Percentiles rank a stretch among this genome's conserved stretches.
Conservation (phyloP, 2,113 vertebrate genomes). For the Gavia stellata region DNA sequence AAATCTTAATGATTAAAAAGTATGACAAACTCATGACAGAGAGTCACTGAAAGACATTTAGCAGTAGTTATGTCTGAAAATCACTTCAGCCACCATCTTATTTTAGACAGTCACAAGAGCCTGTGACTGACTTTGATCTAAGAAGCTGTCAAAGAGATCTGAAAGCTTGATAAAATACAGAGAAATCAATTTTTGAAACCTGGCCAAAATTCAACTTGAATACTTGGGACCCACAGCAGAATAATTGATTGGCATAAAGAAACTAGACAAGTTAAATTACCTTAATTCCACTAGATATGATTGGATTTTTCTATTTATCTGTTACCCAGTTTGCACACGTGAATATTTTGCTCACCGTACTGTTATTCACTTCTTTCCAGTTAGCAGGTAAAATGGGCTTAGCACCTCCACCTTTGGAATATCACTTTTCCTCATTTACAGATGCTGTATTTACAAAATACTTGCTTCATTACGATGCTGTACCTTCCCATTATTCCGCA, state of each 20-base stretch:
- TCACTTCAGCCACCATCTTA: background rate
- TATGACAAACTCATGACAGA: background rate
- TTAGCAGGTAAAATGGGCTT: background rate
- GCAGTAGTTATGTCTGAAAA: background rate
- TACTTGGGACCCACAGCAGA: background rate
- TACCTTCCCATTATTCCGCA: background rate
- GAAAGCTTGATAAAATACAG: background rate
- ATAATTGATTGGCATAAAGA: background rate
- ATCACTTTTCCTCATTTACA: background rate
- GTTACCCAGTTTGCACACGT: background rate
- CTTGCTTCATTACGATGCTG: background rate
- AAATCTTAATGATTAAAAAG: background rate
- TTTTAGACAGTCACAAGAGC: background rate
- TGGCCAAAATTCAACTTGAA: background rate
- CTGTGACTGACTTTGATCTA: background rate
- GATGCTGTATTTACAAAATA: background rate
- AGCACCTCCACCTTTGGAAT: background rate
- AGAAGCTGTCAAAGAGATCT: background rate
- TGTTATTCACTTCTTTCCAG: background rate
- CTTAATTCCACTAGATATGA: background rate
- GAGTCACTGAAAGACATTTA: background rate
- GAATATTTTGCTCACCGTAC: background rate
- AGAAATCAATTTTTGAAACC: background rate
- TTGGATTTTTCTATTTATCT: background rate
- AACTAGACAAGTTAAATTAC: background rate